Evolutionary conservation across 2,888 invertebrate species (phyloP).

Genomic region (Glaucopsyche alexis): DNA sequence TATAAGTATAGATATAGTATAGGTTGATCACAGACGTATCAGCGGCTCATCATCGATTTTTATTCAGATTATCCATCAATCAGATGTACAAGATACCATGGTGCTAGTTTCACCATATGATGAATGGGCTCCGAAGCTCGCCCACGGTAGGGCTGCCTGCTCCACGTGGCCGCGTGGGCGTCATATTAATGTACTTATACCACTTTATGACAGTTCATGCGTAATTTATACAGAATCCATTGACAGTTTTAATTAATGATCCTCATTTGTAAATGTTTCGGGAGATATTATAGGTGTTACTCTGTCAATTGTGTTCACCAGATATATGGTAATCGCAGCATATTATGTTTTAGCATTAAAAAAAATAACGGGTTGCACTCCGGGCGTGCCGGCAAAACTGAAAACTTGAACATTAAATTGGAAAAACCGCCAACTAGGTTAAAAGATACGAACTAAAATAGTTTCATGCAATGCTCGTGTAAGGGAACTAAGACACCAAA

Average conservation of each 20-base stretch:
- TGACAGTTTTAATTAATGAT: constrained; percentile 19
- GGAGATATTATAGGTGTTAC: background rate
- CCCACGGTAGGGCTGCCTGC: constrained; percentile 28
- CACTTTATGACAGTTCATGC: constrained; percentile 14
- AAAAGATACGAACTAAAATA: no score
- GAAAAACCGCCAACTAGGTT: no score
- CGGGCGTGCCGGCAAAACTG: no score
- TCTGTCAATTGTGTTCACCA: background rate
- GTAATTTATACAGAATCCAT: constrained; percentile 11
- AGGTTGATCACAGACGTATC: constrained; percentile 5
- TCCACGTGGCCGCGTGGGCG: background rate
- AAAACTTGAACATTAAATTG: no score
- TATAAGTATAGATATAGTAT: no score
- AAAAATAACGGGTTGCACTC: no score
- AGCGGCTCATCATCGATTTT: constrained; percentile 3
- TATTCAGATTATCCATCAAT: constrained; percentile 3
- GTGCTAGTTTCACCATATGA: constrained; percentile 18
- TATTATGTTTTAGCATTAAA: no score
- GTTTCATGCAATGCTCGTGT: no score
- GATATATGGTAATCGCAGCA: background rate
- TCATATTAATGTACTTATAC: constrained; percentile 23
- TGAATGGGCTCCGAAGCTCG: background rate
- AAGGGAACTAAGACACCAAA: no score
- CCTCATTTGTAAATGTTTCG: constrained; percentile 11
- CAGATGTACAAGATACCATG: constrained; percentile 4